These are phyloP conservation scores for Agriopis aurantiaria DNA, from an alignment of 2,888 invertebrate species.

Conservation along the genomic window DNA sequence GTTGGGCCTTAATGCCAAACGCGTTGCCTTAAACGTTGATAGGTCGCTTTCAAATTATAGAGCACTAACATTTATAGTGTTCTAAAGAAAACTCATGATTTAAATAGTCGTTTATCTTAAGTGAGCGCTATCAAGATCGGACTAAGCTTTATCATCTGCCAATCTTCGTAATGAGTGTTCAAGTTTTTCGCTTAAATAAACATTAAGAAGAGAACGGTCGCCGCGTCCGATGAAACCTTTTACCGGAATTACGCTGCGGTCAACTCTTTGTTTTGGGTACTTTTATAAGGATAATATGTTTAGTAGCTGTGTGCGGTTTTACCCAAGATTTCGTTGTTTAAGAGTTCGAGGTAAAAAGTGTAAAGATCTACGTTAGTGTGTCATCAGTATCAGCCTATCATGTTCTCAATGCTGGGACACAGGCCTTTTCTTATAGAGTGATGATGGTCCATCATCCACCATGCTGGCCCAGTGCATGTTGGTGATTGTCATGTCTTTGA, in stretches of 20 bases:
- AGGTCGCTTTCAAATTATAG: too few relatives aligned
- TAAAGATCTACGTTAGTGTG: too few relatives aligned
- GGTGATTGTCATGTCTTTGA: too few relatives aligned
- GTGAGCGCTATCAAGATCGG: constrained; percentile 12
- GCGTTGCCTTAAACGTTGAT: too few relatives aligned
- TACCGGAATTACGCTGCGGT: constrained; percentile 78
- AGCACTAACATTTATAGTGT: too few relatives aligned
- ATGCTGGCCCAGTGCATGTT: too few relatives aligned
- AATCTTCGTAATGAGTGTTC: constrained; percentile 78
- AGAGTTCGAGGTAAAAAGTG: too few relatives aligned
- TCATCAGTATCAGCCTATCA: too few relatives aligned
- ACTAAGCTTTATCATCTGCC: constrained; percentile 72
- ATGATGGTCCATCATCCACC: too few relatives aligned
- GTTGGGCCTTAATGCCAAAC: too few relatives aligned
- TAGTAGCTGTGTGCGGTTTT: not conserved
- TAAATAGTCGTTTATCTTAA: constrained; percentile 17
- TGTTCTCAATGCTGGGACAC: too few relatives aligned
- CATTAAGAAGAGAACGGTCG: constrained; percentile 78
- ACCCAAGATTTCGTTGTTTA: not conserved
- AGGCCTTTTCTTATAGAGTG: too few relatives aligned
- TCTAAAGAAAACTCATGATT: not conserved
- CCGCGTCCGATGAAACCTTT: constrained; percentile 70
- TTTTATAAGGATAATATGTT: constrained; percentile 56
- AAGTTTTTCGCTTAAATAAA: constrained; percentile 83
- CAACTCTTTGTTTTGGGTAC: constrained; percentile 65